Evolutionary conservation across 2,113 vertebrate species (phyloP).

Genomic region (Gymnocephalus cernua): DNA sequence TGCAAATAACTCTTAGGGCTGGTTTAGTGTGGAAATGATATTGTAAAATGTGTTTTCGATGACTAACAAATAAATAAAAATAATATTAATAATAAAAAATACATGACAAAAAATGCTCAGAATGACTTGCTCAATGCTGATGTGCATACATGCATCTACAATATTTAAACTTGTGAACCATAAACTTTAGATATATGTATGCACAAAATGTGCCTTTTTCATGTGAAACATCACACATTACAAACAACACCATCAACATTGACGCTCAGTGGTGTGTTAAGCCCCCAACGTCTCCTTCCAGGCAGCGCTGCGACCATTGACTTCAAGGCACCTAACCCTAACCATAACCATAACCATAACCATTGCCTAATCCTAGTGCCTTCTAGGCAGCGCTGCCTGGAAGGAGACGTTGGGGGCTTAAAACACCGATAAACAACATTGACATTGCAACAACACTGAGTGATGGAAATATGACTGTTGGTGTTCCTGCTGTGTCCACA

Average conservation of each 20-base stretch:
- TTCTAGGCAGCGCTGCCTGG: too few species aligned
- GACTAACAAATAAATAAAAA: too few species aligned
- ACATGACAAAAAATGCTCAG: background rate
- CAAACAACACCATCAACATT: constrained; percentile 2
- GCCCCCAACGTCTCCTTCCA: too few species aligned
- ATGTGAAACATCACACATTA: background rate
- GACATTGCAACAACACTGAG: constrained; percentile 12
- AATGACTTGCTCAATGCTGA: background rate
- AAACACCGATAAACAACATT: too few species aligned
- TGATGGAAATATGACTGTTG: constrained; percentile 35
- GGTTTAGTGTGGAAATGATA: constrained; percentile 6
- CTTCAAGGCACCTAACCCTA: too few species aligned
- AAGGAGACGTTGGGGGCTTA: too few species aligned
- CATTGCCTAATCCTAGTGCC: too few species aligned
- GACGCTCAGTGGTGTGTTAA: too few species aligned
- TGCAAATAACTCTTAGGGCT: constrained; percentile 6
- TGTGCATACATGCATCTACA: background rate
- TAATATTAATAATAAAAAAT: too few species aligned
- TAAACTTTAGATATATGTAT: background rate
- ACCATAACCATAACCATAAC: too few species aligned
- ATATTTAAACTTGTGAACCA: background rate
- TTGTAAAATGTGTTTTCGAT: background rate
- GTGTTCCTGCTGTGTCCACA: constrained; percentile 43
- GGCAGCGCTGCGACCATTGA: too few species aligned
- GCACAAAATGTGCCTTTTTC: constrained; percentile 13